A percentile compares a stretch with the other conserved stretches of the same genome.
These are phyloP conservation scores for Ivindomyrus marchei DNA, from an alignment of 2,113 vertebrate species.

Conservation along the genomic window DNA sequence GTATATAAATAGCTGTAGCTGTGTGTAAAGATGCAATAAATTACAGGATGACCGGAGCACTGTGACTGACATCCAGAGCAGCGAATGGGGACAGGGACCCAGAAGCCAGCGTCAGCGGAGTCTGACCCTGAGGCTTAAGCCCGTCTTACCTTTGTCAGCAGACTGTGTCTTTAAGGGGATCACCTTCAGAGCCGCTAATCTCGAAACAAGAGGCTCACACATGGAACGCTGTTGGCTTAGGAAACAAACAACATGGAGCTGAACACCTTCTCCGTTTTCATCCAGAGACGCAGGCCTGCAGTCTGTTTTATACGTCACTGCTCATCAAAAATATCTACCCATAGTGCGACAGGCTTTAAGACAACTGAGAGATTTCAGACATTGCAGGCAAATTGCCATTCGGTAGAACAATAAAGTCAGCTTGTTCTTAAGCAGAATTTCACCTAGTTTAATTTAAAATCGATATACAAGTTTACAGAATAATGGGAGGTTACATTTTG, in stretches of 20 bases:
- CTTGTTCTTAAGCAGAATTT: neutral
- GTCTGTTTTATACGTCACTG: neutral
- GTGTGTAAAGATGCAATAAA: neutral
- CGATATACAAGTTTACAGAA: neutral
- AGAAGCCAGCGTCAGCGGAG: neutral
- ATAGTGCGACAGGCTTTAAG: neutral
- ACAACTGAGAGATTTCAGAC: neutral
- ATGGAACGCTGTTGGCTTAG: neutral
- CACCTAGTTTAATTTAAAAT: neutral
- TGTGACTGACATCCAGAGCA: neutral
- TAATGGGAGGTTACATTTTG: neutral
- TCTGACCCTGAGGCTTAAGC: neutral
- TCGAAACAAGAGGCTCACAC: neutral
- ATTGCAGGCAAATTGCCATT: neutral
- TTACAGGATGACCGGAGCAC: neutral
- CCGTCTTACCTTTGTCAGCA: slow-evolving; percentile 7
- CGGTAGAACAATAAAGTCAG: neutral
- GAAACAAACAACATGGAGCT: neutral
- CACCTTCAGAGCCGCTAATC: neutral
- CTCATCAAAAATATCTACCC: neutral
- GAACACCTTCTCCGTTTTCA: neutral
- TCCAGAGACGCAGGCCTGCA: no score
- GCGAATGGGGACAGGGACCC: neutral
- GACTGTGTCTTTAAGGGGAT: neutral
- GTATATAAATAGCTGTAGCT: neutral